These are phyloP conservation scores for honey bee (Apis mellifera) DNA, from an alignment of 1,140 invertebrate genomes.

Conservation along the genomic window Amel_HAv3.1 CM009934.2:9310001-9310500, in stretches of 20 bases:
- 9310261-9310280: slow-evolving; percentile 94
- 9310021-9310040: slow-evolving; percentile 76
- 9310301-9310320: slow-evolving; percentile 91
- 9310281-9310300: slow-evolving; percentile 90
- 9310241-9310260: slow-evolving; percentile 87
- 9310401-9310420: no score
- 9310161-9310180: slow-evolving; percentile 91
- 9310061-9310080: slow-evolving; percentile 86
- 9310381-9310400: no score
- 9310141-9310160: slow-evolving; percentile 90
- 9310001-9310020: not conserved
- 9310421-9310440: slow-evolving; percentile 81
- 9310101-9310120: slow-evolving; percentile 87
- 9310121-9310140: slow-evolving; percentile 90
- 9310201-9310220: slow-evolving; percentile 93
- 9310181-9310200: slow-evolving; percentile 88
- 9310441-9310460: slow-evolving; percentile 90
- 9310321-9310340: slow-evolving; percentile 88
- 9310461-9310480: slow-evolving; percentile 94
- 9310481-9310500: slow-evolving; percentile 91
- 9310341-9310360: slow-evolving; percentile 87
- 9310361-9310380: slow-evolving; percentile 73
- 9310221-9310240: slow-evolving; percentile 88
- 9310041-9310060: slow-evolving; percentile 89
- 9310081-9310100: slow-evolving; percentile 90